Conservation (phyloP, 2,888 invertebrate genomes). For the Coelogynopora nodosa region DNA sequence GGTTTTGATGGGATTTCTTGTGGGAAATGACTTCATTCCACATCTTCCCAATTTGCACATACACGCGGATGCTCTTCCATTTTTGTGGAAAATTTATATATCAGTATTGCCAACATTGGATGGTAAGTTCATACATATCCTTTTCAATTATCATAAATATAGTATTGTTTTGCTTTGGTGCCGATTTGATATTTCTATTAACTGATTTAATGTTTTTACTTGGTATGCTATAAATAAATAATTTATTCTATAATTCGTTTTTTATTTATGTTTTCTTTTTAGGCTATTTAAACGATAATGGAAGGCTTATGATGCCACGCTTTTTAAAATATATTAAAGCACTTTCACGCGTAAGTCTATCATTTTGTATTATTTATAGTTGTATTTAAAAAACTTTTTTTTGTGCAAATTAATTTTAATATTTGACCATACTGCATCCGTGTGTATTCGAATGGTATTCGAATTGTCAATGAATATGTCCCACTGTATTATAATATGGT, state of each 20-base stretch:
- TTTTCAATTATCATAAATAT: background rate
- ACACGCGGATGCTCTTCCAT: constrained; percentile 78
- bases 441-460: too few relatives aligned
- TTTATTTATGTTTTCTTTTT: constrained; percentile 50
- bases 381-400: too few relatives aligned
- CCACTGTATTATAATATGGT: too few relatives aligned
- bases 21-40: constrained; percentile 93
- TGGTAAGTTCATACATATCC: constrained; percentile 66
- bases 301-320: constrained; percentile 74
- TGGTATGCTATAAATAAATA: too few relatives aligned
- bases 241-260: too few relatives aligned
- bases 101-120: constrained; percentile 77
- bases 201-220: too few relatives aligned
- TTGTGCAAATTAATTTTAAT: too few relatives aligned
- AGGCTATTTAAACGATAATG: constrained; percentile 90
- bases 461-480: too few relatives aligned
- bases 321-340: constrained; percentile 72
- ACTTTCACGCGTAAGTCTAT: constrained; percentile 54
- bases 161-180: too few relatives aligned
- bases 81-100: constrained; percentile 82
- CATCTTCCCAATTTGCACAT: constrained; percentile 91
- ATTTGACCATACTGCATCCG: too few relatives aligned
- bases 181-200: too few relatives aligned
- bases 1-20: constrained; percentile 91
- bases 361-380: too few relatives aligned